Percentiles rank a stretch among this genome's conserved stretches.
Evolutionary conservation across 2,797 vertebrate species (phyloP).

Genomic region (Sciurus carolinensis): DNA sequence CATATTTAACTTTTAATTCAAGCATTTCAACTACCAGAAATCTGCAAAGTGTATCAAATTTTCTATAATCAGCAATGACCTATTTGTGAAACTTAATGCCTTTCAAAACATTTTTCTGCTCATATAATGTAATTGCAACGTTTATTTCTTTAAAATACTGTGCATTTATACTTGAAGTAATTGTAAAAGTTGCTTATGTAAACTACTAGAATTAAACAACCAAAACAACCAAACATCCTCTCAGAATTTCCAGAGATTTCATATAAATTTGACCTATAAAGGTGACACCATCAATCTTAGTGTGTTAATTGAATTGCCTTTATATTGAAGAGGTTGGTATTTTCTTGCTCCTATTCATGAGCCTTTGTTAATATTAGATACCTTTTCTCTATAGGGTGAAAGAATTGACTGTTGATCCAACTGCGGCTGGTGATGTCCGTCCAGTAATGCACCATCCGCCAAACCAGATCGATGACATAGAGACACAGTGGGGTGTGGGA

Average conservation of each 20-base stretch:
- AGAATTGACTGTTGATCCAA: constrained; percentile 93
- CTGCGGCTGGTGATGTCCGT: constrained; percentile 89
- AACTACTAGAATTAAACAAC: constrained; percentile 46
- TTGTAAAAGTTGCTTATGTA: constrained; percentile 56
- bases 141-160: constrained; percentile 53
- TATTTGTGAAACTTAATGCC: constrained; percentile 48
- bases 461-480: constrained; percentile 96
- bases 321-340: constrained; percentile 74
- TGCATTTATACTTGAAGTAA: constrained; percentile 69
- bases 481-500: constrained; percentile 97
- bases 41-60: background rate
- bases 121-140: constrained; percentile 35
- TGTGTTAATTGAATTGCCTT: constrained; percentile 74
- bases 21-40: constrained; percentile 32
- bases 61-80: constrained; percentile 38
- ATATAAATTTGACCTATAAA: constrained; percentile 84
- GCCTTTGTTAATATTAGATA: constrained; percentile 73
- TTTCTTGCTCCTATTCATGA: constrained; percentile 56
- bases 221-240: constrained; percentile 5
- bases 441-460: constrained; percentile 92
- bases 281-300: constrained; percentile 86
- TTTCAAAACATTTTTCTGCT: constrained; percentile 37
- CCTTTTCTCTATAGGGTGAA: constrained; percentile 92
- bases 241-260: constrained; percentile 28
- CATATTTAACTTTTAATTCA: constrained; percentile 32